These are phyloP conservation scores for Agonopterix alstromeriana DNA, from an alignment of 2,888 invertebrate species.

Conservation along the genomic window DNA sequence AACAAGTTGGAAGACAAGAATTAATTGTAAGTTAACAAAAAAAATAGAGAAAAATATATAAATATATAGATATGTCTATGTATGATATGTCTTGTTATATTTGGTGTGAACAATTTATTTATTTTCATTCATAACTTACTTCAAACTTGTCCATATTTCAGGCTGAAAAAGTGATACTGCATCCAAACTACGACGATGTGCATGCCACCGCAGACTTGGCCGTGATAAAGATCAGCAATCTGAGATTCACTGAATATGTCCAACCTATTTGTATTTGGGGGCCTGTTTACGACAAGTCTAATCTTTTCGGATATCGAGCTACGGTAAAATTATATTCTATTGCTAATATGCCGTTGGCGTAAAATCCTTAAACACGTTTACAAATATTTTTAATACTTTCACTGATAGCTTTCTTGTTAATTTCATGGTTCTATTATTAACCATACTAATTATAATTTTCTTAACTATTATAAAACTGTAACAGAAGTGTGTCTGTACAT, in stretches of 20 bases:
- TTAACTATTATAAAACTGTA: too few species aligned
- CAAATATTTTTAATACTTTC: too few species aligned
- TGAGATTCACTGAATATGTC: constrained; percentile 50
- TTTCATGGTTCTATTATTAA: too few species aligned
- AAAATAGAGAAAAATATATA: too few species aligned
- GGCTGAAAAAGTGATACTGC: constrained; percentile 47
- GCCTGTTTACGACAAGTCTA: constrained; percentile 52
- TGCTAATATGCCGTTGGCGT: too few species aligned
- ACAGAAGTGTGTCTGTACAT: too few species aligned
- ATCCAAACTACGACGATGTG: constrained; percentile 42
- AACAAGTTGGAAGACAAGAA: constrained; percentile 41
- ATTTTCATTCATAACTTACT: background rate
- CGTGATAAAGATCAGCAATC: constrained; percentile 45
- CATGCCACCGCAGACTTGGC: constrained; percentile 56
- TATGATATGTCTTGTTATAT: too few species aligned
- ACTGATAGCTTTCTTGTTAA: too few species aligned
- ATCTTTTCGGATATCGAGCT: constrained; percentile 45
- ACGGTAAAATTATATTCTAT: constrained; percentile 30
- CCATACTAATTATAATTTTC: too few species aligned
- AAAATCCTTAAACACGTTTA: too few species aligned
- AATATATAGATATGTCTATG: too few species aligned
- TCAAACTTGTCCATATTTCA: constrained; percentile 19
- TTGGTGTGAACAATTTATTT: too few species aligned
- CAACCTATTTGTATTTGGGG: constrained; percentile 67
- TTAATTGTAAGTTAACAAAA: constrained; percentile 29